Percentiles rank a stretch among this genome's conserved stretches.
These are phyloP conservation scores for Malurus alboscapulatus DNA, from an alignment of 2,113 vertebrate genomes.

Conservation along the genomic window DNA sequence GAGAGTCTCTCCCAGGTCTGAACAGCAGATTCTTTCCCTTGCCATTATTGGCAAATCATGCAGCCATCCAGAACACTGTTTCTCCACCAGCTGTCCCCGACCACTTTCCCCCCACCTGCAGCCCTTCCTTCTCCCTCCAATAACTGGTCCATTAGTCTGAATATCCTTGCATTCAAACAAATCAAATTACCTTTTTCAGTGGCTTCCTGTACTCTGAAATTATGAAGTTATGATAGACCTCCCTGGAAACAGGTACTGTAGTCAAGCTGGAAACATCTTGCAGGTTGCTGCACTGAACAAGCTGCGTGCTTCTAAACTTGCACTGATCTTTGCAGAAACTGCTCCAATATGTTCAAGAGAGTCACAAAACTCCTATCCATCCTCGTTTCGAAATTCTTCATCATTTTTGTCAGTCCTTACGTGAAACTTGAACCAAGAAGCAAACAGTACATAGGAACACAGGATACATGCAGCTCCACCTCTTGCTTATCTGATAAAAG, in stretches of 20 bases:
- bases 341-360: background rate
- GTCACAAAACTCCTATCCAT: background rate
- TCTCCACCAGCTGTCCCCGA: background rate
- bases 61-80: background rate
- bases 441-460: background rate
- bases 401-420: background rate
- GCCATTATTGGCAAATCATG: background rate
- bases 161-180: background rate
- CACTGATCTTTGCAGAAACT: background rate
- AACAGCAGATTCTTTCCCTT: background rate
- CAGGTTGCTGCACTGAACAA: background rate
- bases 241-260: background rate
- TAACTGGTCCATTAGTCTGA: background rate
- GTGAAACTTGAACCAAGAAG: background rate
- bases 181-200: slow-evolving; percentile 29
- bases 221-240: background rate
- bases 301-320: background rate
- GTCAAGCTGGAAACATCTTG: background rate
- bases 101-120: fast-evolving
- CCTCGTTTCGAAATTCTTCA: background rate
- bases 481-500: background rate
- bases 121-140: background rate
- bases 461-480: background rate
- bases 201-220: background rate
- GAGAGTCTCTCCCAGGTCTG: background rate